Evolutionary conservation across 2,888 invertebrate species (phyloP).

Genomic region (Drosophila koepferae): DNA sequence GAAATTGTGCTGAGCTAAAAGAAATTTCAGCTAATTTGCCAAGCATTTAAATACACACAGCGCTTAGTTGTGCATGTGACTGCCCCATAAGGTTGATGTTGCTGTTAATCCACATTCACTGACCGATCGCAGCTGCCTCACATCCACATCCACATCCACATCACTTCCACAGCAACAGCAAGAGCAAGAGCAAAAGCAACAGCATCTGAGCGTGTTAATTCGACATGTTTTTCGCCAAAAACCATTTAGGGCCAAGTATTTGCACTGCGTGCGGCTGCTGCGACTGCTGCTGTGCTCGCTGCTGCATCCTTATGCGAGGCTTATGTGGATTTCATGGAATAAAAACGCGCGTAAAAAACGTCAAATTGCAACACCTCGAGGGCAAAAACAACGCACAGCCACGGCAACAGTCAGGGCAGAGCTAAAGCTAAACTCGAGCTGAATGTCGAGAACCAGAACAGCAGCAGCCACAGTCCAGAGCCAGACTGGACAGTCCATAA

Average conservation of each 20-base stretch:
- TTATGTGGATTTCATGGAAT: constrained; percentile 77
- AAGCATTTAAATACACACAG: constrained; percentile 72
- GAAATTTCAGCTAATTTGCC: constrained; percentile 77
- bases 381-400: constrained; percentile 54
- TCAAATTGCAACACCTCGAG: constrained; percentile 84
- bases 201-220: constrained; percentile 81
- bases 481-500: constrained; percentile 58
- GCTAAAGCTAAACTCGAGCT: constrained; percentile 25
- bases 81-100: constrained; percentile 51
- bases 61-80: constrained; percentile 45
- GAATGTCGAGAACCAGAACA: constrained; percentile 29
- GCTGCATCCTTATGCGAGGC: constrained; percentile 53
- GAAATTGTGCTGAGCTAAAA: constrained; percentile 65
- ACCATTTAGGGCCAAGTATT: constrained; percentile 82
- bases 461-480: constrained; percentile 29
- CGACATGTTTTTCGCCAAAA: constrained; percentile 82
- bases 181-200: constrained; percentile 36
- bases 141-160: constrained; percentile 29
- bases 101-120: constrained; percentile 46
- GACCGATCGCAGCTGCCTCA: constrained; percentile 35
- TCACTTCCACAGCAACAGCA: constrained; percentile 20
- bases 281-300: constrained; percentile 37
- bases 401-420: constrained; percentile 34
- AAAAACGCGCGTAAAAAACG: constrained; percentile 82
- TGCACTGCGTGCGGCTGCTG: constrained; percentile 77